Conservation (phyloP, 2,888 invertebrate species). For the Erebia ligea region DNA sequence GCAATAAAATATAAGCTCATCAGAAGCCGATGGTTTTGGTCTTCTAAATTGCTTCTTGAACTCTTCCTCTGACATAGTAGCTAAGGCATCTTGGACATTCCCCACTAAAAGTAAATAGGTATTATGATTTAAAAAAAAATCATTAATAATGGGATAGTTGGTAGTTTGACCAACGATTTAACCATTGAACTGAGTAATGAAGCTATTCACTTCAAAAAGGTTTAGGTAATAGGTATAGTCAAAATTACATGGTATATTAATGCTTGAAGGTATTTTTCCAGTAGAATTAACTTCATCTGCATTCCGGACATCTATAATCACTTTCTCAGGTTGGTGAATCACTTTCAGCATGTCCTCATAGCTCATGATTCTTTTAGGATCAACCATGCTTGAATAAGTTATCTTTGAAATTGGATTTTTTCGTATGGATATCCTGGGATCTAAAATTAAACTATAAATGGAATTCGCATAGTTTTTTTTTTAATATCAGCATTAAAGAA, state of each 20-base stretch:
- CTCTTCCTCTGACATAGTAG: slow-evolving; percentile 67
- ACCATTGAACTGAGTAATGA: too few species aligned
- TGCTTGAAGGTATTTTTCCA: slow-evolving; percentile 88
- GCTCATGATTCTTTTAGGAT: slow-evolving; percentile 64
- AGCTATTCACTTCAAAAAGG: too few species aligned
- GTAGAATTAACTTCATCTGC: slow-evolving; percentile 86
- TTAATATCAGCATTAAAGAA: too few species aligned
- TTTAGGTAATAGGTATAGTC: not conserved
- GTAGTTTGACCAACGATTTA: too few species aligned
- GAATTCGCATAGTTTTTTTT: too few species aligned
- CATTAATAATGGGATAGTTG: too few species aligned
- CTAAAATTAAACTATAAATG: slow-evolving; percentile 3
- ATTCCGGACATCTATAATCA: slow-evolving; percentile 91
- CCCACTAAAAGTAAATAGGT: slow-evolving; percentile 52
- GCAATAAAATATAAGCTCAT: slow-evolving; percentile 76
- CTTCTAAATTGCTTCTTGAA: slow-evolving; percentile 64
- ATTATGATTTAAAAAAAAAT: not conserved
- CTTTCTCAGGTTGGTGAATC: slow-evolving; percentile 69
- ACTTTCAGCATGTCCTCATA: slow-evolving; percentile 72
- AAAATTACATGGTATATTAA: slow-evolving; percentile 88
- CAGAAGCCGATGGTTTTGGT: slow-evolving; percentile 63
- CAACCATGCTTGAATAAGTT: slow-evolving; percentile 57
- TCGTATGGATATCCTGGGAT: not conserved
- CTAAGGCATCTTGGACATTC: slow-evolving; percentile 59
- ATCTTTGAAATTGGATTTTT: slow-evolving; percentile 30